phyloP scores from a whole-genome alignment of 2,113 vertebrate genomes.

The Cricetomys ansorgei region DNA sequence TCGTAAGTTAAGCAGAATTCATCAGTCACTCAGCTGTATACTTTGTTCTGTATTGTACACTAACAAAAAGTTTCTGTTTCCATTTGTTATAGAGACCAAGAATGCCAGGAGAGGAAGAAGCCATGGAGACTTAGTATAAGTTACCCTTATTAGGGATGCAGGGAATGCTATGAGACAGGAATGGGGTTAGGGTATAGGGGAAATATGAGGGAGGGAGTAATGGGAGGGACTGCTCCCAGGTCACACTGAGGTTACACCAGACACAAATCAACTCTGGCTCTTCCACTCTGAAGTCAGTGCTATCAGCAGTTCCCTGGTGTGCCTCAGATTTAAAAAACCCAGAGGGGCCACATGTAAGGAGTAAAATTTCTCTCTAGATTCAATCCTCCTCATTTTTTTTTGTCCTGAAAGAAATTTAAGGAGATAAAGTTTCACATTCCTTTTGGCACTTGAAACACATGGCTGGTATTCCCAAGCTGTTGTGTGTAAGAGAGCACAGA shows the following conservation, averaged over 20 bases:
- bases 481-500: not conserved
- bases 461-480: not conserved
- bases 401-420: not conserved
- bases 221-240: not conserved
- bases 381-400: not conserved
- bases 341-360: not conserved
- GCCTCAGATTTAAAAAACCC: not conserved
- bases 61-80: not conserved
- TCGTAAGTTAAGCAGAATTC: not conserved
- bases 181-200: not conserved
- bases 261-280: not conserved
- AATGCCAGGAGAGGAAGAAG: not conserved
- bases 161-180: not conserved
- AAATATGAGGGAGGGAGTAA: not conserved
- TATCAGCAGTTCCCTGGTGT: not conserved
- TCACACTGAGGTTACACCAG: not conserved
- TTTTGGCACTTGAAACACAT: slow-evolving; percentile 1
- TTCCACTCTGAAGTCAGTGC: not conserved
- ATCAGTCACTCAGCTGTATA: too few relatives aligned
- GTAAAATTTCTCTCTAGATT: not conserved
- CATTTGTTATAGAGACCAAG: not conserved
- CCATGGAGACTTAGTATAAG: not conserved
- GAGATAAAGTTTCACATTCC: not conserved
- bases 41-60: not conserved
- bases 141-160: not conserved